A percentile compares a stretch with the other conserved stretches of the same genome.
These are phyloP conservation scores for Silurus meridionalis DNA, from an alignment of 2,113 vertebrate species.

Conservation along the genomic window DNA sequence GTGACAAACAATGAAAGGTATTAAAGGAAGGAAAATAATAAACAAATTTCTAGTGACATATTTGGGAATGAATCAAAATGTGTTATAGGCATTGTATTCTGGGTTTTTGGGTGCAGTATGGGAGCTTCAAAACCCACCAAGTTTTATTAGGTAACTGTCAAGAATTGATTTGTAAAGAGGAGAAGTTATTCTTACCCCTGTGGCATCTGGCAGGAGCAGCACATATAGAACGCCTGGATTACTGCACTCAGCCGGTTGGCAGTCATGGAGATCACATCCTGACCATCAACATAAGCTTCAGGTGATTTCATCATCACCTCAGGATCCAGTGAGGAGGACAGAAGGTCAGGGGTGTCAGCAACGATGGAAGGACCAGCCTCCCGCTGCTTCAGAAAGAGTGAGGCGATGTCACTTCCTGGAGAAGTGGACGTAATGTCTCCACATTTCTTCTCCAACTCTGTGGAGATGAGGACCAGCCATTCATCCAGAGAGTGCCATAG, in stretches of 20 bases:
- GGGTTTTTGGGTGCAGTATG: not conserved
- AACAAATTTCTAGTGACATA: not conserved
- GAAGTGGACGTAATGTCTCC: conserved; percentile 70
- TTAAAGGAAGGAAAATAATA: not conserved
- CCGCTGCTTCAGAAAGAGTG: conserved; percentile 85
- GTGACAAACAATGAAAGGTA: not conserved
- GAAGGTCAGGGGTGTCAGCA: conserved; percentile 34
- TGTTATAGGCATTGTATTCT: not conserved
- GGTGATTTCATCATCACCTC: conserved; percentile 72
- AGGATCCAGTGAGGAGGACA: conserved; percentile 46
- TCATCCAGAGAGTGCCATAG: conserved; percentile 98
- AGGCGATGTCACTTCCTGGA: conserved; percentile 70
- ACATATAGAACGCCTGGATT: conserved; percentile 98
- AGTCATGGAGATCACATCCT: conserved; percentile 98
- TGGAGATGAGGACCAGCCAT: conserved; percentile 96
- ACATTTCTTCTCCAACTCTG: conserved; percentile 86
- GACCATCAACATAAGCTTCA: conserved; percentile 81
- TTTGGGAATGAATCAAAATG: not conserved
- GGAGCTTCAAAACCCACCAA: not conserved
- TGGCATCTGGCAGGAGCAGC: conserved; percentile 98
- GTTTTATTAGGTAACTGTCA: not conserved
- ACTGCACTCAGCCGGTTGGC: conserved; percentile 95
- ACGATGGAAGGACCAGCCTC: conserved; percentile 63
- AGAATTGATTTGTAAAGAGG: not conserved
- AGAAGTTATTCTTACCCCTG: conserved; percentile 78